phyloP scores from a whole-genome alignment of 2,113 vertebrate species.

The Morphnarchus princeps region DNA sequence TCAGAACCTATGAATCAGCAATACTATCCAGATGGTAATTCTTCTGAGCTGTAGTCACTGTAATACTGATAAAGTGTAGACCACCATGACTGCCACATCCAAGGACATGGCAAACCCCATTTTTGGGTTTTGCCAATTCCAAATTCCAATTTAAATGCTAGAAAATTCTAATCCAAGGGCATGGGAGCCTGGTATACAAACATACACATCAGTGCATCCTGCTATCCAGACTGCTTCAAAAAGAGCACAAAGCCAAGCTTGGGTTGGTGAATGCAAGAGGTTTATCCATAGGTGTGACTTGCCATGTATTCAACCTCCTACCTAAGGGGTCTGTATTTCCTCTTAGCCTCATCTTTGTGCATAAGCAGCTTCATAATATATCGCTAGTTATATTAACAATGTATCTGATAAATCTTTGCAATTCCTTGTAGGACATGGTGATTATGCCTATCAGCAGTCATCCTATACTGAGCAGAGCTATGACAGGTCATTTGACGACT shows the following conservation, averaged over 20 bases:
- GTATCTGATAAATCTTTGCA: neutral
- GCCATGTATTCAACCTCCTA: neutral
- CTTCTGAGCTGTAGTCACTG: neutral
- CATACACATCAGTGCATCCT: neutral
- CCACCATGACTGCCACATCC: neutral
- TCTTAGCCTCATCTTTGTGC: neutral
- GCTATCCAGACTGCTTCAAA: neutral
- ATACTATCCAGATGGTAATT: slow-evolving; percentile 94
- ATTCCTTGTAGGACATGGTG: slow-evolving; percentile 80
- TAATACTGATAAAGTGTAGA: neutral
- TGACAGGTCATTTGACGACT: slow-evolving; percentile 89
- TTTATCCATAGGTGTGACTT: neutral
- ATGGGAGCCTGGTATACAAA: neutral
- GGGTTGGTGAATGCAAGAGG: neutral
- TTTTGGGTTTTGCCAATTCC: too few relatives aligned
- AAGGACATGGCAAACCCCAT: neutral
- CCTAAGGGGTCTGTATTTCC: neutral
- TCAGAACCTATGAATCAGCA: slow-evolving; percentile 91
- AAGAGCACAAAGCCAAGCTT: neutral
- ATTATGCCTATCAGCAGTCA: slow-evolving; percentile 91
- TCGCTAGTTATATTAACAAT: neutral
- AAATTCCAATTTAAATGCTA: neutral
- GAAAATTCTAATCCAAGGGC: neutral
- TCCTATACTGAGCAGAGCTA: slow-evolving; percentile 92
- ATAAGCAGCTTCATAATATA: neutral